Percentiles rank a stretch among this genome's conserved stretches.
phyloP scores from a whole-genome alignment of 2,797 vertebrate genomes.

The Chelon auratus region DNA sequence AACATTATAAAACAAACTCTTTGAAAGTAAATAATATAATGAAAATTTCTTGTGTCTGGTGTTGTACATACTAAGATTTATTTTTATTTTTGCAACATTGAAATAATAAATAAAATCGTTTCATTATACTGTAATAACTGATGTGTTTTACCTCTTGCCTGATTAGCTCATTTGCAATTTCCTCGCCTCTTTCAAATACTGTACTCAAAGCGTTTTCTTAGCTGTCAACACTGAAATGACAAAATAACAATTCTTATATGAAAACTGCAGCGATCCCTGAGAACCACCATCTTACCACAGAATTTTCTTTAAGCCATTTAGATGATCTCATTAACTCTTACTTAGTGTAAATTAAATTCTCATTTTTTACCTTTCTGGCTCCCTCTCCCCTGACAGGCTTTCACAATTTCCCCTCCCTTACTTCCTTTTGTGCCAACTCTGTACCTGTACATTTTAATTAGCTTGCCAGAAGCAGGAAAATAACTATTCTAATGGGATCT shows the following conservation, averaged over 20 bases:
- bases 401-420: constrained; percentile 64
- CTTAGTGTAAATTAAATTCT: constrained; percentile 63
- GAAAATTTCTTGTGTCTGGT: constrained; percentile 11
- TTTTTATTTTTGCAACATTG: too few species aligned
- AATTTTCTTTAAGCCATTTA: constrained; percentile 52
- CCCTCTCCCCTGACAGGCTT: constrained; percentile 72
- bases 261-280: too few species aligned
- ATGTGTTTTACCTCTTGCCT: too few species aligned
- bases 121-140: too few species aligned
- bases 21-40: constrained; percentile 37
- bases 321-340: constrained; percentile 76
- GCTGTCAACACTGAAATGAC: constrained; percentile 27
- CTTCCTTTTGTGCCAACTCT: constrained; percentile 60
- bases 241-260: too few species aligned
- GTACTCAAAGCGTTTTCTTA: neutral
- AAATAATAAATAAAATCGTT: too few species aligned
- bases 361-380: constrained; percentile 44
- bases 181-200: constrained; percentile 16
- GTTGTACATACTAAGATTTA: neutral
- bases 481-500: constrained; percentile 66
- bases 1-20: constrained; percentile 36
- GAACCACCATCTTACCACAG: constrained; percentile 11
- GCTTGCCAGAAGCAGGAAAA: constrained; percentile 74
- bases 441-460: constrained; percentile 84
- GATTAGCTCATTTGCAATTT: constrained; percentile 32